These are phyloP conservation scores for Mimas tiliae DNA, from an alignment of 2,888 invertebrate genomes.

Conservation along the genomic window DNA sequence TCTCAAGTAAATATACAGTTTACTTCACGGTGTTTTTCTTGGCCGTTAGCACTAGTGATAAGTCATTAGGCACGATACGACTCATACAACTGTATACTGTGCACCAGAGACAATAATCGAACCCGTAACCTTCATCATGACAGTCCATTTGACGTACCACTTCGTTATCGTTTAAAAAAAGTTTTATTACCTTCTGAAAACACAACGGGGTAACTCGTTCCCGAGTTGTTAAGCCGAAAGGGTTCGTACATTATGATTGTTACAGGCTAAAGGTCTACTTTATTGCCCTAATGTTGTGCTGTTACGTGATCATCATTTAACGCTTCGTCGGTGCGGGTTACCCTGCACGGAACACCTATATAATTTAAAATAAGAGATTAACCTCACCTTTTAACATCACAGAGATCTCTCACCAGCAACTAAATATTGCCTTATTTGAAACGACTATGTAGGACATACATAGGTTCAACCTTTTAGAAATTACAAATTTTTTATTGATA, in stretches of 20 bases:
- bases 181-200: slow-evolving; percentile 44
- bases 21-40: too few relatives aligned
- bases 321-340: slow-evolving; percentile 49
- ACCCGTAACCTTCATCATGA: too few relatives aligned
- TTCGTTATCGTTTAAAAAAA: neutral
- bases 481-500: too few relatives aligned
- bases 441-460: neutral
- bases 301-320: slow-evolving; percentile 72
- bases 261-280: slow-evolving; percentile 71
- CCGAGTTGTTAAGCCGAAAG: slow-evolving; percentile 67
- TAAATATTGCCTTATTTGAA: neutral
- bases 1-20: too few relatives aligned
- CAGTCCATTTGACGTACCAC: too few relatives aligned
- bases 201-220: neutral
- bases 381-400: too few relatives aligned
- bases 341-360: slow-evolving; percentile 47
- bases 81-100: too few relatives aligned
- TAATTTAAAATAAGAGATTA: slow-evolving; percentile 53
- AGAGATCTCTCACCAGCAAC: neutral
- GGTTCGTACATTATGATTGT: slow-evolving; percentile 76
- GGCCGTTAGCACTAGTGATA: too few relatives aligned
- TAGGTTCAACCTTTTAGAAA: too few relatives aligned
- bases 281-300: slow-evolving; percentile 73
- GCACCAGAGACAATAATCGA: too few relatives aligned
- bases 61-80: too few relatives aligned